Conservation (phyloP, 2,113 vertebrate species). For the Centropus unirufus region DNA sequence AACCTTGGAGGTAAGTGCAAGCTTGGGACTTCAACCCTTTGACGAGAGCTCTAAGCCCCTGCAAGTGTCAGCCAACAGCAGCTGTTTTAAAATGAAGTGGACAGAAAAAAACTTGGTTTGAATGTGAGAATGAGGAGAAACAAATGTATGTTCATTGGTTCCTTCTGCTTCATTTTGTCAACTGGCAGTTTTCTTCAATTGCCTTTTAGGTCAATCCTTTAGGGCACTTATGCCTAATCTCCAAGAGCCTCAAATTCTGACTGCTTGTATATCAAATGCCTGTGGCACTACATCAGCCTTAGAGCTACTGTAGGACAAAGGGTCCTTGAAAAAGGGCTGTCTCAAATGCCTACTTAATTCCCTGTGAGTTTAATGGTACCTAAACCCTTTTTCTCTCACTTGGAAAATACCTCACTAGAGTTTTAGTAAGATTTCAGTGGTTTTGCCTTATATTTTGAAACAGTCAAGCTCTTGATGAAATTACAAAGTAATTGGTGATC, state of each 20-base stretch:
- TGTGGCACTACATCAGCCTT: neutral
- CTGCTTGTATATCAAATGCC: neutral
- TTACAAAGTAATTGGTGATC: neutral
- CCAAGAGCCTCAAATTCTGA: neutral
- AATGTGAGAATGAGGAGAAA: neutral
- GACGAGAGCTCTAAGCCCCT: neutral
- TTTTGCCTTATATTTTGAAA: neutral
- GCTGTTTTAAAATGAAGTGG: neutral
- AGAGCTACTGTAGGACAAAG: neutral
- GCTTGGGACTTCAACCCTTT: neutral
- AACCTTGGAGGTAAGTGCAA: neutral
- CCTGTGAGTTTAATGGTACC: neutral
- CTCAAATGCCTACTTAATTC: neutral
- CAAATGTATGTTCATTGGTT: neutral
- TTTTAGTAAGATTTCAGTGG: rapidly evolving
- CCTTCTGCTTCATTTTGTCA: slow-evolving; percentile 42
- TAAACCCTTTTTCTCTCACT: neutral
- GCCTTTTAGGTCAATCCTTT: slow-evolving; percentile 3
- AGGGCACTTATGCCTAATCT: neutral
- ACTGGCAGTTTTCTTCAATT: slow-evolving; percentile 19
- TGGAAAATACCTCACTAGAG: neutral
- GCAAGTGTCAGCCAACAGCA: neutral
- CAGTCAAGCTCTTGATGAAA: neutral
- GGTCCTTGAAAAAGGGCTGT: neutral
- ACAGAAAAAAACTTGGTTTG: neutral